phyloP scores from a whole-genome alignment of 2,113 vertebrate genomes.

The Smithornis capensis region DNA sequence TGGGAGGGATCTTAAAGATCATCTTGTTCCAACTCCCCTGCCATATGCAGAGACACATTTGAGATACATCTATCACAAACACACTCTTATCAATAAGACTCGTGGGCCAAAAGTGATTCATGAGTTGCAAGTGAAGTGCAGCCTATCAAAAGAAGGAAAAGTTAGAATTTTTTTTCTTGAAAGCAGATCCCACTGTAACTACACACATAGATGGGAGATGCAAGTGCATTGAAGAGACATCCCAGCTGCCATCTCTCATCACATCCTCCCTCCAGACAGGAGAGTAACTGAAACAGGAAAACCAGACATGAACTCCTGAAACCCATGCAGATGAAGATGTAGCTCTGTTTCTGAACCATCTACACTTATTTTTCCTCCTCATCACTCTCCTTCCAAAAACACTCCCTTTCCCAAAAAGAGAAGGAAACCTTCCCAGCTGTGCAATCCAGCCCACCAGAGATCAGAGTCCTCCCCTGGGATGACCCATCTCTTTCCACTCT shows the following conservation, averaged over 20 bases:
- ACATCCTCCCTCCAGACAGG: background rate
- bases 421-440: background rate
- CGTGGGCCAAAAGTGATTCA: background rate
- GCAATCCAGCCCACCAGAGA: background rate
- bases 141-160: background rate
- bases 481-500: background rate
- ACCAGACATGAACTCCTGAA: background rate
- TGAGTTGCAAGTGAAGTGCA: background rate
- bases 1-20: background rate
- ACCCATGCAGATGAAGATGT: background rate
- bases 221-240: background rate
- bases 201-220: background rate
- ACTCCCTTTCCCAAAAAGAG: background rate
- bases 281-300: background rate
- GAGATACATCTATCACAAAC: background rate
- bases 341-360: background rate
- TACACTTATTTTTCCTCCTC: background rate
- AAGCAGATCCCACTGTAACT: background rate
- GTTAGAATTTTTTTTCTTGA: rapidly evolving
- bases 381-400: background rate
- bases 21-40: rapidly evolving
- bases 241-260: background rate
- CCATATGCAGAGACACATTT: background rate
- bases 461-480: background rate
- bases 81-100: background rate